Evolutionary conservation across 2,888 invertebrate genomes (phyloP), one percentile per base, ranked within the genome.

Genomic region (Xanthia togata): DNA sequence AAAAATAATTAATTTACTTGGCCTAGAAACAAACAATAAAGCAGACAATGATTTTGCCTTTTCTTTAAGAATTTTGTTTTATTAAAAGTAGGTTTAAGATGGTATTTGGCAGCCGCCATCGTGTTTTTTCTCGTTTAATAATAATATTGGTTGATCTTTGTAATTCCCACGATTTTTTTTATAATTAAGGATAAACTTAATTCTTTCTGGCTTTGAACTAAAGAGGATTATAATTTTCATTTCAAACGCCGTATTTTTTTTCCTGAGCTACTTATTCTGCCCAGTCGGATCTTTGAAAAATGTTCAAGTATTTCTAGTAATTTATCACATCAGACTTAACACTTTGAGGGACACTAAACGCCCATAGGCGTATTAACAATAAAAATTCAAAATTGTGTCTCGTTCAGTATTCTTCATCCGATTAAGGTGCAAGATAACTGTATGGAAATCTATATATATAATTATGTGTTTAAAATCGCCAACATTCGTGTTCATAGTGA

Each of bases 1-100:
- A 91, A 93, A 68, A 92, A 93, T 93, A 93, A 94, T 94, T 94
- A 94, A 94, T 93, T 94, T 90, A 91, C 92, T 92, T 88, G 91
- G 81, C 91, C 90, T 88, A 89, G 90, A 92, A 90, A 90, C 85
- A 88, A 90, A 91, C 89, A 89, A 86, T 86, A 86, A 86, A 84
- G 76, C 82, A 79, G 75, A 82, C 76, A 81, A 88, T 88, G 81
- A 88, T 88, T 87, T 88, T 76, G 83, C 87, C 78, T 83, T 88
- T 87, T 84, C 84, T 83, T 87, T 41, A 78, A 82, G 78, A 81
- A 83, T 86, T 82, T 87, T 81, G 74, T 86, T 82, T 87, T 81
- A 83, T 87, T 86, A 83, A 81, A 84, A 78, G 70, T 81, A 76
- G 76, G 79, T 77, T 75, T 85, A 63, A 84, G 82, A 84, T 78